Evolutionary conservation across 2,888 invertebrate genomes (phyloP).

Genomic region (Latheticus oryzae): DNA sequence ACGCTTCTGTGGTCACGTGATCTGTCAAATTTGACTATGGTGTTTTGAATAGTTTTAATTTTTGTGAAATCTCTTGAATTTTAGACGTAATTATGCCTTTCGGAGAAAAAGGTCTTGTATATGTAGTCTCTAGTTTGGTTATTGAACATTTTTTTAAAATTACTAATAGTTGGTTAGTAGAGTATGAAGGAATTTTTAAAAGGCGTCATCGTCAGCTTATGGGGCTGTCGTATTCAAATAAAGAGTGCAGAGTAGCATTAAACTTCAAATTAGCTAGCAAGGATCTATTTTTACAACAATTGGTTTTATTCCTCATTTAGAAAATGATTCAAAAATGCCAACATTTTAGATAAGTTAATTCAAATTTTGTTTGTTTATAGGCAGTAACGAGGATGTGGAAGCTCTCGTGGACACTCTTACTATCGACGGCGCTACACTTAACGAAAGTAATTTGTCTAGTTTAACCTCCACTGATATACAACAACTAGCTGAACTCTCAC

Average conservation of each 20-base stretch:
- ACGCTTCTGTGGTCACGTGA: constrained; percentile 42
- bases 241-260: constrained; percentile 12
- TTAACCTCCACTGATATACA: constrained; percentile 57
- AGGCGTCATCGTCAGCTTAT: constrained; percentile 47
- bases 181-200: constrained; percentile 45
- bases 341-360: too few species aligned
- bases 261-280: constrained; percentile 16
- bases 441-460: constrained; percentile 52
- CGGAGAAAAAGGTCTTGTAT: constrained; percentile 52
- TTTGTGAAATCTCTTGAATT: constrained; percentile 31
- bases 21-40: constrained; percentile 58
- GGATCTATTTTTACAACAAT: not conserved
- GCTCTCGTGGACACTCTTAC: constrained; percentile 55
- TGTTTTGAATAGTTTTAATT: constrained; percentile 59
- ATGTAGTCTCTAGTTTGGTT: constrained; percentile 6
- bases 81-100: constrained; percentile 31
- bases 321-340: constrained; percentile 7
- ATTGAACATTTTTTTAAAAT: too few species aligned
- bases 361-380: too few species aligned
- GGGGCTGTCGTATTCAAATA: constrained; percentile 22
- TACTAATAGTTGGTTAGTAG: too few species aligned
- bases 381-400: constrained; percentile 53
- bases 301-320: constrained; percentile 13
- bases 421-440: constrained; percentile 53
- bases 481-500: constrained; percentile 59